Conservation (phyloP, 1,140 invertebrate genomes). For the Diachasmimorpha longicaudata region DNA sequence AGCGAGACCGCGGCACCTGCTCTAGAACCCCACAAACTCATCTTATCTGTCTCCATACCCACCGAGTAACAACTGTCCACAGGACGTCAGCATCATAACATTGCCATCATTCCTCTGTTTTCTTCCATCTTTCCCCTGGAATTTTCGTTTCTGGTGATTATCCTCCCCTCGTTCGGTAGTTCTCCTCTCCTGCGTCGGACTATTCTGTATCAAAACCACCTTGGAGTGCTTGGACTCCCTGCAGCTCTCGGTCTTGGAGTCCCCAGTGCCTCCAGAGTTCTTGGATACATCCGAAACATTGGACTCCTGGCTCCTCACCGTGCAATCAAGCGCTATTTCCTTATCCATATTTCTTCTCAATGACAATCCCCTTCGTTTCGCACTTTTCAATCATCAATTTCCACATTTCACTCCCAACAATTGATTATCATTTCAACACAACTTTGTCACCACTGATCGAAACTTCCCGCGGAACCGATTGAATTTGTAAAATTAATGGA, state of each 20-base stretch:
- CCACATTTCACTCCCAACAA: not conserved
- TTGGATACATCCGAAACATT: slow-evolving; percentile 50
- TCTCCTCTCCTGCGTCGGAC: slow-evolving; percentile 34
- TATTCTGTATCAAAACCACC: slow-evolving; percentile 51
- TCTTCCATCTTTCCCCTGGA: slow-evolving; percentile 12
- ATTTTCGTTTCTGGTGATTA: slow-evolving; percentile 36
- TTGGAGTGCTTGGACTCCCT: slow-evolving; percentile 54
- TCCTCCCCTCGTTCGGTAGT: slow-evolving; percentile 32
- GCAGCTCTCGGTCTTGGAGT: slow-evolving; percentile 49
- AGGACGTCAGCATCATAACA: slow-evolving; percentile 56
- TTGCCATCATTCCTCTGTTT: slow-evolving; percentile 50
- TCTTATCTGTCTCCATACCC: slow-evolving; percentile 14
- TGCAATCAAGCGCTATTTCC: slow-evolving; percentile 49
- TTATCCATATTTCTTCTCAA: slow-evolving; percentile 31
- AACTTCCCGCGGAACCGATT: not conserved
- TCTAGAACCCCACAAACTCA: not conserved
- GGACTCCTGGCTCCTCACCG: slow-evolving; percentile 57
- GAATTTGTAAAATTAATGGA: not conserved
- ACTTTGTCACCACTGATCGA: not conserved
- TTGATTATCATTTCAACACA: not conserved
- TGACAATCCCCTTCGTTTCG: not conserved
- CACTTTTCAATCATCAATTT: not conserved
- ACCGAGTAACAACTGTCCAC: slow-evolving; percentile 56
- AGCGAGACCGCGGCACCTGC: too few relatives aligned
- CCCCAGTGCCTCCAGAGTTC: slow-evolving; percentile 40